Evolutionary conservation across 2,888 invertebrate species (phyloP).

Genomic region (Lasioglossum oenotherae): DNA sequence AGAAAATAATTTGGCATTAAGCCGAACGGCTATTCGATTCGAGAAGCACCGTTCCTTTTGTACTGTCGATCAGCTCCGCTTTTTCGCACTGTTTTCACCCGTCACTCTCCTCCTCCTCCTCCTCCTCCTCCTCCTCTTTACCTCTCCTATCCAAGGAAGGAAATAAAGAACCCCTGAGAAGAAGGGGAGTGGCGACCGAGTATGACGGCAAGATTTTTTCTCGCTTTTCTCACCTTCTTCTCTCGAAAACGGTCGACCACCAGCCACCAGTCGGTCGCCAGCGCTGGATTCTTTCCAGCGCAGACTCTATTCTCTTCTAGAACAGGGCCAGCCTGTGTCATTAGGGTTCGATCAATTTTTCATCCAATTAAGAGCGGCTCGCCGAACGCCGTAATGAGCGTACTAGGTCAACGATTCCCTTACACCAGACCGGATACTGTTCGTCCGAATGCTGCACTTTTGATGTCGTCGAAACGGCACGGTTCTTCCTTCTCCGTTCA

Average conservation of each 20-base stretch:
- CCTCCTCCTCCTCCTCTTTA: not conserved
- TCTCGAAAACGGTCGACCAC: slow-evolving; percentile 13
- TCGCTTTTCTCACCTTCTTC: not conserved
- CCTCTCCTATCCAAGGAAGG: slow-evolving; percentile 6
- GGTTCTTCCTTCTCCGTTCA: slow-evolving; percentile 7
- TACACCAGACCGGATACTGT: slow-evolving; percentile 25
- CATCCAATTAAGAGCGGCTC: slow-evolving; percentile 64
- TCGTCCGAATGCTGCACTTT: slow-evolving; percentile 19
- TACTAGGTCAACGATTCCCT: slow-evolving; percentile 62
- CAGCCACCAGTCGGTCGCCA: not conserved
- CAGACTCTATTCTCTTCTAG: slow-evolving; percentile 12
- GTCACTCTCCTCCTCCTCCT: not conserved
- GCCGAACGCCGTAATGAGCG: slow-evolving; percentile 51
- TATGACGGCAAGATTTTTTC: slow-evolving; percentile 14
- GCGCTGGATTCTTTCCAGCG: slow-evolving; percentile 63
- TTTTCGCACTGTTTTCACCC: slow-evolving; percentile 56
- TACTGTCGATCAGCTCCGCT: slow-evolving; percentile 68
- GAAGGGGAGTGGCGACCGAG: not conserved
- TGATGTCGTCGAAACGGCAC: slow-evolving; percentile 20
- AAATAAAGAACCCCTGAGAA: slow-evolving; percentile 13
- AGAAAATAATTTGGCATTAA: slow-evolving; percentile 75
- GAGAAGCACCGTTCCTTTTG: slow-evolving; percentile 62
- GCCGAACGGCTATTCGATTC: slow-evolving; percentile 69
- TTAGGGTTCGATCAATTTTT: slow-evolving; percentile 69
- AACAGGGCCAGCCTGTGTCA: slow-evolving; percentile 34